Conservation (phyloP, 2,797 vertebrate genomes). For the Schizothorax lantsangensis region DNA sequence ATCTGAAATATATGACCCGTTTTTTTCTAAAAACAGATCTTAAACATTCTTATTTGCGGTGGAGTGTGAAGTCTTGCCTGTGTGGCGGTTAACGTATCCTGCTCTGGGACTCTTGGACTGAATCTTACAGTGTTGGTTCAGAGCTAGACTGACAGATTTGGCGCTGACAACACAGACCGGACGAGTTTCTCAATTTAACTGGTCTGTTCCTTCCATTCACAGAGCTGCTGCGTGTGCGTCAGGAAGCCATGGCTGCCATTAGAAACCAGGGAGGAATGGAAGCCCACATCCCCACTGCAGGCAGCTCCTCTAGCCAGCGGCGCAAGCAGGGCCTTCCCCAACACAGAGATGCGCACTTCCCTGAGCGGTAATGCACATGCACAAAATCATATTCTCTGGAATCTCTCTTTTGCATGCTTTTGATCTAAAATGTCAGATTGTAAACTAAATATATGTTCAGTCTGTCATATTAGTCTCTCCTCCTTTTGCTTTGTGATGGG, state of each 20-base stretch:
- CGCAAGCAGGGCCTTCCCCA: slow-evolving; percentile 93
- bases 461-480: neutral
- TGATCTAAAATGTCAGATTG: neutral
- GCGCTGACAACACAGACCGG: neutral
- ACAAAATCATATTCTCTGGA: neutral
- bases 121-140: slow-evolving; percentile 17
- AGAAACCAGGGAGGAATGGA: slow-evolving; percentile 88
- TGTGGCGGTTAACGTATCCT: neutral
- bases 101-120: slow-evolving; percentile 10
- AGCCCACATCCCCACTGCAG: slow-evolving; percentile 86
- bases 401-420: neutral
- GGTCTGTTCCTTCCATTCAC: slow-evolving; percentile 27
- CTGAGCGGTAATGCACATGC: slow-evolving; percentile 83
- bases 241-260: slow-evolving; percentile 85
- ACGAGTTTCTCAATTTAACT: slow-evolving; percentile 13
- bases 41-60: neutral
- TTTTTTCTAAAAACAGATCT: neutral
- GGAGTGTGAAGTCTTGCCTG: neutral
- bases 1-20: neutral
- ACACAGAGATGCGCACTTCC: slow-evolving; percentile 90
- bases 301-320: slow-evolving; percentile 89
- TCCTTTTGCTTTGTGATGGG: neutral
- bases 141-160: slow-evolving; percentile 22
- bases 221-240: slow-evolving; percentile 91
- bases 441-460: neutral